Evolutionary conservation across 1,140 invertebrate genomes (phyloP), one percentile per base, ranked within the genome.

Genomic region (Drosophila quadrilineata): DNA sequence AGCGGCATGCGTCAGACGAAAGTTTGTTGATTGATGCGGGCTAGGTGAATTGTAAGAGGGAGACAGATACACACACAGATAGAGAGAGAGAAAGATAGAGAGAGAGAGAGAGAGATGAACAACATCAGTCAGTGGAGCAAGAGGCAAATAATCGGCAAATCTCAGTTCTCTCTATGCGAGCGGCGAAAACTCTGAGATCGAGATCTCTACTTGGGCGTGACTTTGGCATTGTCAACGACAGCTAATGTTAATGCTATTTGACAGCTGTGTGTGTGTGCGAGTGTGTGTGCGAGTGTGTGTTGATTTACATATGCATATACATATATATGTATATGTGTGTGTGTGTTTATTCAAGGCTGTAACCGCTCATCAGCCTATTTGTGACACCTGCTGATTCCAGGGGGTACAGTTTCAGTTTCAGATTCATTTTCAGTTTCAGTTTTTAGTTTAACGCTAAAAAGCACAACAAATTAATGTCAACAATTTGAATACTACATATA

Each of bases 1-100:
- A 84, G 76, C 77, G 50, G 50, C 58, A 70, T 82, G 76, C 76
- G 76, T 82, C 76, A 82, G 62, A n/a, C 14, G n/a, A n/a, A n/a
- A n/a, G n/a, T n/a, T n/a, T n/a, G 19, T 31, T 64, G 52, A 64
- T 64, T 48, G 60, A 57, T 57, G 41, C 53, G 49, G 29, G 12
- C 6, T 3, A 31, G 35, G 6, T 12, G 35, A 17, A 36, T 6
- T 16, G 35, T 8, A 10, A 33, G 29, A 35, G 0, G 6, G n/a
- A n/a, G n/a, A n/a, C n/a, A n/a, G n/a, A n/a, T n/a, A n/a, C n/a
- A n/a, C n/a, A n/a, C n/a, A n/a, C n/a, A n/a, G n/a, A n/a, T n/a
- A n/a, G n/a, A n/a, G n/a, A 38, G 17, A 38, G 36, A 38, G 12
- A 17, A 36, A 14, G 36, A 19, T 48, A 19, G 17, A 54, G 52